Evolutionary conservation across 2,888 invertebrate genomes (phyloP).

Genomic region (Lapara coniferarum): DNA sequence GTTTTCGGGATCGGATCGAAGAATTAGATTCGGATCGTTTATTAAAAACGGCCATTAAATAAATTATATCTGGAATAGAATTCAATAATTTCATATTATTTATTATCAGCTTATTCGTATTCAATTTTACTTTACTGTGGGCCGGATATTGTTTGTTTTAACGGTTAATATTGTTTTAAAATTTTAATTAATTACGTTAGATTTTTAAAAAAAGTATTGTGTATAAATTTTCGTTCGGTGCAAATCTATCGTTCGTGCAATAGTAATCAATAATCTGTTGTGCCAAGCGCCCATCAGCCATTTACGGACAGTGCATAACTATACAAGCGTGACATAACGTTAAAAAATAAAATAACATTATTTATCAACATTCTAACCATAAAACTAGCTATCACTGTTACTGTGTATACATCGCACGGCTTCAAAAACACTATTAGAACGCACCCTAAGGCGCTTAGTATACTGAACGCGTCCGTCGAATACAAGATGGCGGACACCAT

Average conservation of each 20-base stretch:
- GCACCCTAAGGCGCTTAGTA: conserved; percentile 55
- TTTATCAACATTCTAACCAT: conserved; percentile 67
- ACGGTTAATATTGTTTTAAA: background rate
- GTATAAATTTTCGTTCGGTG: background rate
- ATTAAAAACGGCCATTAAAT: too few relatives aligned
- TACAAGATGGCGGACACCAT: conserved; percentile 59
- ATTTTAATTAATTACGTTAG: too few relatives aligned
- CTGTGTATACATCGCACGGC: conserved; percentile 72
- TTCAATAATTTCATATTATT: background rate
- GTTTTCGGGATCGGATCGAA: too few relatives aligned
- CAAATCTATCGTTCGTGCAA: conserved; percentile 21
- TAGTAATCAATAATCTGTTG: conserved; percentile 52
- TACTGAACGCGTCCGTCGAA: conserved; percentile 46
- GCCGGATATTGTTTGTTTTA: background rate
- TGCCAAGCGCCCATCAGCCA: conserved; percentile 44
- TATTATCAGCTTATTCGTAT: background rate
- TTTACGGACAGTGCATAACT: conserved; percentile 25
- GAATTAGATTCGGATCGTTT: too few relatives aligned
- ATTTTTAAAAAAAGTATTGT: background rate
- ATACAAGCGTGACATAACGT: conserved; percentile 54
- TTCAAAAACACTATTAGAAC: conserved; percentile 63
- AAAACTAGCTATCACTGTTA: conserved; percentile 72
- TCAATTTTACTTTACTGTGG: background rate
- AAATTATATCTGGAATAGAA: background rate
- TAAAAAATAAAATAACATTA: conserved; percentile 63